These are phyloP conservation scores for Pemphredon lugubris DNA, from an alignment of 2,888 invertebrate species.

Conservation along the genomic window DNA sequence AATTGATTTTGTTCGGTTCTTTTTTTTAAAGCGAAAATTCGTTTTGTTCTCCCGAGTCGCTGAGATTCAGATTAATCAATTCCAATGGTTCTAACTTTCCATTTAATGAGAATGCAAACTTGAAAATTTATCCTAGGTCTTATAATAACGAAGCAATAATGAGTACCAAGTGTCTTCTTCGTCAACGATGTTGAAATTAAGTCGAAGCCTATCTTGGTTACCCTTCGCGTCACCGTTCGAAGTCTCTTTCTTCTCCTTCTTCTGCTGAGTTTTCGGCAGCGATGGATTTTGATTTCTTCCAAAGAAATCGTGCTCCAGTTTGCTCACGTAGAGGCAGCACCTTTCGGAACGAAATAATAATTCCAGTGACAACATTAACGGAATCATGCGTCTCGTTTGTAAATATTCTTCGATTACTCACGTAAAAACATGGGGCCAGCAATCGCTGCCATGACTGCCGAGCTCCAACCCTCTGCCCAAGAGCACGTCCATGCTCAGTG, in stretches of 20 bases:
- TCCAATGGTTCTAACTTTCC: too few species aligned
- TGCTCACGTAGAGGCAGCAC: conserved; percentile 95
- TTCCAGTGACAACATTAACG: background rate
- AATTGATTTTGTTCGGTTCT: too few species aligned
- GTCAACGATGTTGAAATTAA: conserved; percentile 85
- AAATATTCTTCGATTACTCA: conserved; percentile 65
- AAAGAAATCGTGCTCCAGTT: conserved; percentile 94
- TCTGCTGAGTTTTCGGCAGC: conserved; percentile 86
- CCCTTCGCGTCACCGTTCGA: conserved; percentile 85
- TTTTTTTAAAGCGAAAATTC: too few species aligned
- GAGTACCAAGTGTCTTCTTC: conserved; percentile 90
- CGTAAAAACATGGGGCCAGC: conserved; percentile 97
- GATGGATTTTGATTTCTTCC: conserved; percentile 90
- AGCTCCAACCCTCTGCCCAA: conserved; percentile 93
- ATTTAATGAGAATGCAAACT: too few species aligned
- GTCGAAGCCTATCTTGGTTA: conserved; percentile 84
- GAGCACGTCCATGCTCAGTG: conserved; percentile 95
- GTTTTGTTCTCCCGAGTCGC: too few species aligned
- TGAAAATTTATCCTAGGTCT: too few species aligned
- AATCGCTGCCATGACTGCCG: conserved; percentile 95
- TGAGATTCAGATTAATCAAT: background rate
- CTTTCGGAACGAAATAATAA: conserved; percentile 71
- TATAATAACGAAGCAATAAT: background rate
- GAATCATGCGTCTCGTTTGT: background rate
- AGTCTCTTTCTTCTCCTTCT: conserved; percentile 82